Conservation (phyloP, 1,140 invertebrate species). For the Papilio dardanus region DNA sequence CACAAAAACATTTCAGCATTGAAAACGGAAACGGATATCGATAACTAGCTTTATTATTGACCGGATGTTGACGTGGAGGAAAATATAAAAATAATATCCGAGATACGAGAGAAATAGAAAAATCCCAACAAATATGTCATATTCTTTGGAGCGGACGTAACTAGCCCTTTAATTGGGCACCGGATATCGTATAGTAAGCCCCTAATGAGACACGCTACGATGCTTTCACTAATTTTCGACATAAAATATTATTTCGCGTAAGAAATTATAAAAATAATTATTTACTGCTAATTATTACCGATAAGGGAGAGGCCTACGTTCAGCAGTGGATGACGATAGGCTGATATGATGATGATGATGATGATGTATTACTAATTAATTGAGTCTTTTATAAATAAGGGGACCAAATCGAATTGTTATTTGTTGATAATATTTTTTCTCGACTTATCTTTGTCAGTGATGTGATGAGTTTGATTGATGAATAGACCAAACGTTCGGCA, state of each 20-base stretch:
- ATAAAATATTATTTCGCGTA: conserved; percentile 36
- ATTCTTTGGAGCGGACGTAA: conserved; percentile 58
- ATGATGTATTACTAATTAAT: no score
- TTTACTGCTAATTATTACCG: not conserved
- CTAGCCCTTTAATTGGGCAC: conserved; percentile 68
- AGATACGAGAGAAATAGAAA: conserved; percentile 49
- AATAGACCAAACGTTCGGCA: no score
- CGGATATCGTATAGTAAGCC: conserved; percentile 61
- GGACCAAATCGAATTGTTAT: not conserved
- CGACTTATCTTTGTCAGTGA: no score
- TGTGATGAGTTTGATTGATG: no score
- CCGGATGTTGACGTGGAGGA: not conserved
- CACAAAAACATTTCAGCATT: no score
- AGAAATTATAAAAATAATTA: not conserved
- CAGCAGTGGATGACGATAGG: no score
- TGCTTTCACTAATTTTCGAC: conserved; percentile 52
- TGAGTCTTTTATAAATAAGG: not conserved
- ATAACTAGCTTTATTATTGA: not conserved
- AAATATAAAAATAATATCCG: not conserved
- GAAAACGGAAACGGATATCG: not conserved
- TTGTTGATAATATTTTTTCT: not conserved
- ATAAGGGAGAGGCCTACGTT: no score
- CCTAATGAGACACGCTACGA: conserved; percentile 68
- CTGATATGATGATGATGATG: no score
- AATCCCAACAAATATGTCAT: conserved; percentile 66